phyloP scores from a whole-genome alignment of 2,888 invertebrate species.

The Athripsodes cinereus region DNA sequence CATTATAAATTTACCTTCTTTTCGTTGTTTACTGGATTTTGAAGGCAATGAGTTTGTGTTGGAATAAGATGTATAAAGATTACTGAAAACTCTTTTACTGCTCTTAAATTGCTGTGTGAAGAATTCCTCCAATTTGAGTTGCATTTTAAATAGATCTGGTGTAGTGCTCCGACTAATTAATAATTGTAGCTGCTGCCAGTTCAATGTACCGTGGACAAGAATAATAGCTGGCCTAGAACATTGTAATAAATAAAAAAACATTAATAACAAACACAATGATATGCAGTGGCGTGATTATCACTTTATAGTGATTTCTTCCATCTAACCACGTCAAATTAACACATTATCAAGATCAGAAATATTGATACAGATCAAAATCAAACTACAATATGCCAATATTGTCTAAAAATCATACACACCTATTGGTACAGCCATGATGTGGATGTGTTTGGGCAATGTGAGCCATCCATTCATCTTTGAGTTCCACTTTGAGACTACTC shows the following conservation, averaged over 20 bases:
- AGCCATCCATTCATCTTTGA: constrained; percentile 81
- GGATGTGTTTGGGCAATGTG: constrained; percentile 28
- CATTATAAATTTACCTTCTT: constrained; percentile 15
- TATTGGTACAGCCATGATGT: constrained; percentile 23
- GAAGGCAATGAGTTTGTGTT: constrained; percentile 27
- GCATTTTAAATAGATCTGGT: constrained; percentile 95
- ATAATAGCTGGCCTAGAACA: constrained; percentile 86
- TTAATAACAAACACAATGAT: no score
- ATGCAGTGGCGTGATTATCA: no score
- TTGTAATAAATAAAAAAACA: no score
- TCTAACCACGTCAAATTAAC: no score
- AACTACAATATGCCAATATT: no score
- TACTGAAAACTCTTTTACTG: constrained; percentile 85
- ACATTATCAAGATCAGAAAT: no score
- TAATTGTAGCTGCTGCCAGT: constrained; percentile 93
- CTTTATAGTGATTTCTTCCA: no score
- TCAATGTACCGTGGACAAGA: constrained; percentile 85
- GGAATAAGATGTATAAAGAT: constrained; percentile 43
- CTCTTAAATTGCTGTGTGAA: constrained; percentile 97
- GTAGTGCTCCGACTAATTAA: constrained; percentile 97
- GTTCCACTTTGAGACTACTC: constrained; percentile 70
- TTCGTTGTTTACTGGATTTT: constrained; percentile 27
- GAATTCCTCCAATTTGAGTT: constrained; percentile 93
- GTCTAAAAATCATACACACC: constrained; percentile 21
- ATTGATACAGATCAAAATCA: no score